Evolutionary conservation across 2,113 vertebrate genomes (phyloP).

Genomic region (Nicator chloris): DNA sequence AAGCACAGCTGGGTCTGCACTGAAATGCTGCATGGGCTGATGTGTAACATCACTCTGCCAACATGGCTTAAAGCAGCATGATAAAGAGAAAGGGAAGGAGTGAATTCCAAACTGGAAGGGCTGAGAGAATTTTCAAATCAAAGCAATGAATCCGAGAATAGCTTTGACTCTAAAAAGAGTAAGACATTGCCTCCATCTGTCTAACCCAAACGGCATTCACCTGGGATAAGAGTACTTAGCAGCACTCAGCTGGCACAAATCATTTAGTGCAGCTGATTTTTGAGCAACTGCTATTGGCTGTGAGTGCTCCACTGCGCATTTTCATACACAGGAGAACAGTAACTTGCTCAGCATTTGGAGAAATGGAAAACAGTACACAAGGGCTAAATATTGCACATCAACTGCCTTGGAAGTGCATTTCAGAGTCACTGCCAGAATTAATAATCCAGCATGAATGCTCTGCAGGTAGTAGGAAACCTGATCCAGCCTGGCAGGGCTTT

Average conservation of each 20-base stretch:
- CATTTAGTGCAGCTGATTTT: background rate
- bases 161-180: background rate
- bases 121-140: background rate
- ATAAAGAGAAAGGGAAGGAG: background rate
- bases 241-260: background rate
- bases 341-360: background rate
- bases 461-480: background rate
- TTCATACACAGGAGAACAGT: background rate
- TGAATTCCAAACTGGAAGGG: background rate
- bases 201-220: background rate
- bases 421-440: background rate
- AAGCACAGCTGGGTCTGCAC: background rate
- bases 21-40: background rate
- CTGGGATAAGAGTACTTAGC: background rate
- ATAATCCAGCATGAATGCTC: background rate
- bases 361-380: background rate
- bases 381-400: background rate
- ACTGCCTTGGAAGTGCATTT: background rate
- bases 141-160: background rate
- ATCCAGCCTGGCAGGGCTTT: background rate
- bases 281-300: background rate
- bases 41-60: background rate
- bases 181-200: background rate
- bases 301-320: background rate
- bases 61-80: background rate